These are phyloP conservation scores for Exocentrus adspersus DNA, from an alignment of 2,888 invertebrate genomes.

Conservation along the genomic window DNA sequence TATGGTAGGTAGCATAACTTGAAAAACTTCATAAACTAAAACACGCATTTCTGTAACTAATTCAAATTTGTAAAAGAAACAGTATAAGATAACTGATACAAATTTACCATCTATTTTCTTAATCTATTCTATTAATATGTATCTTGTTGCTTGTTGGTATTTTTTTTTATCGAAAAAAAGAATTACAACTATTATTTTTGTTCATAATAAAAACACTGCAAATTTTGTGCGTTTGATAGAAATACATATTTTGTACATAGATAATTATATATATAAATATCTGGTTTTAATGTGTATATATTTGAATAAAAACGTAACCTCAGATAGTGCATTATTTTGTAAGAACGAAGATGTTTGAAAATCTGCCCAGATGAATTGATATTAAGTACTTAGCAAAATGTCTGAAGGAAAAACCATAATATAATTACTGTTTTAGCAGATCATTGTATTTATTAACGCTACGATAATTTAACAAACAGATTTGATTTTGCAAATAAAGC, in stretches of 20 bases:
- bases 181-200: conserved; percentile 21
- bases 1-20: no score
- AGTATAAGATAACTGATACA: no score
- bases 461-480: conserved; percentile 24
- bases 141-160: neutral
- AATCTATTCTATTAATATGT: no score
- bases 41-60: no score
- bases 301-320: conserved; percentile 37
- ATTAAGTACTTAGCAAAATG: conserved; percentile 35
- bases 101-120: no score
- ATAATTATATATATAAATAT: conserved; percentile 30
- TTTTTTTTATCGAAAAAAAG: neutral
- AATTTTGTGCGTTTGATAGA: conserved; percentile 28
- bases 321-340: conserved; percentile 41
- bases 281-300: conserved; percentile 42
- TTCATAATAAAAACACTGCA: conserved; percentile 23
- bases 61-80: no score
- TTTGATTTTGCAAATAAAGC: conserved; percentile 21
- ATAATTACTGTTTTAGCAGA: conserved; percentile 28
- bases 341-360: conserved; percentile 30
- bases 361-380: conserved; percentile 33
- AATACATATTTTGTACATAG: conserved; percentile 34
- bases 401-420: conserved; percentile 25
- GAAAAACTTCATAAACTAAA: no score
- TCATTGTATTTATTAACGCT: conserved; percentile 27